These are phyloP conservation scores for Hucho hucho DNA, from an alignment of 2,113 vertebrate species.

Conservation along the genomic window DNA sequence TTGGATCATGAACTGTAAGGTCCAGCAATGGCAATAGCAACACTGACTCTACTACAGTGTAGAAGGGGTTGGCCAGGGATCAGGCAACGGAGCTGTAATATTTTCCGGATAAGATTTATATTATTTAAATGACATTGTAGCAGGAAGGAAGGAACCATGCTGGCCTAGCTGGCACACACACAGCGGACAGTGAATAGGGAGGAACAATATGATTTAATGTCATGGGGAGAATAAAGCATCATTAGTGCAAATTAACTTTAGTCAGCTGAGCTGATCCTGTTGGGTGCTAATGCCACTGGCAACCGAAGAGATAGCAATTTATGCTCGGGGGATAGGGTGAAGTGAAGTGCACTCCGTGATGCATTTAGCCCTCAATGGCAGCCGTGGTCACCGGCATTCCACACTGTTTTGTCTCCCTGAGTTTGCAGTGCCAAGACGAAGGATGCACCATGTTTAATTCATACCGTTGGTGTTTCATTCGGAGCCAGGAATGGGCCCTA, in stretches of 20 bases:
- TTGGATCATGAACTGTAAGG: too few relatives aligned
- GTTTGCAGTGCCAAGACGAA: slow-evolving; percentile 53
- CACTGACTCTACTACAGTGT: too few relatives aligned
- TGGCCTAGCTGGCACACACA: not conserved
- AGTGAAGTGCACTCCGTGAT: slow-evolving; percentile 60
- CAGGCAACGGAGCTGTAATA: not conserved
- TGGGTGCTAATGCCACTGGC: slow-evolving; percentile 71
- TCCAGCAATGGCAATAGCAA: too few relatives aligned
- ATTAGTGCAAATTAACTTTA: slow-evolving; percentile 84
- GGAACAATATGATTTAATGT: slow-evolving; percentile 76
- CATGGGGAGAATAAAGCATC: slow-evolving; percentile 81
- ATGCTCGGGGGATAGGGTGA: slow-evolving; percentile 38
- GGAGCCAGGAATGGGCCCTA: slow-evolving; percentile 65
- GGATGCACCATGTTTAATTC: slow-evolving; percentile 76
- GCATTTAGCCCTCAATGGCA: slow-evolving; percentile 64
- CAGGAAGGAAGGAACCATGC: slow-evolving; percentile 1
- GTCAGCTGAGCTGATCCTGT: slow-evolving; percentile 79
- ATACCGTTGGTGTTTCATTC: slow-evolving; percentile 73
- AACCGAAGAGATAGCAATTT: slow-evolving; percentile 74
- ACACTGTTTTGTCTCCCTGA: slow-evolving; percentile 11
- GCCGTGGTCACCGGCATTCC: slow-evolving; percentile 26
- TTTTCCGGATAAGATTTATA: not conserved
- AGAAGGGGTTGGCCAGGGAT: not conserved
- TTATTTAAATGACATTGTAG: not conserved
- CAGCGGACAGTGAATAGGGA: slow-evolving; percentile 1